These are phyloP conservation scores for Lutra lutra DNA, from an alignment of 2,797 vertebrate species.

Conservation along the genomic window DNA sequence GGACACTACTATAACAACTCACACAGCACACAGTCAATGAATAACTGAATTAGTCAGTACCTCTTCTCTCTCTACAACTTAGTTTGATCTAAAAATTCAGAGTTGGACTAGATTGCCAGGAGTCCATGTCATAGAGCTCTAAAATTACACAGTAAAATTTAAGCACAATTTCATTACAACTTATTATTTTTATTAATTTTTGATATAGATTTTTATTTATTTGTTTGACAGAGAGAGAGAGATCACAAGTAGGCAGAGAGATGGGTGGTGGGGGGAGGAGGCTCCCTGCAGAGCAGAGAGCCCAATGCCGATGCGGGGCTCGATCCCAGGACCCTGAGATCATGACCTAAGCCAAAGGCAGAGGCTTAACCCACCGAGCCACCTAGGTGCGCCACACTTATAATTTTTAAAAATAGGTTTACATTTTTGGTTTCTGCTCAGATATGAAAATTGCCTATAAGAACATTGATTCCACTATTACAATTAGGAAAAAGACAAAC, in stretches of 20 bases:
- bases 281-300: too few relatives aligned
- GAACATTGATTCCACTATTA: neutral
- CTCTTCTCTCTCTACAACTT: neutral
- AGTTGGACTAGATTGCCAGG: neutral
- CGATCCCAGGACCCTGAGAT: too few relatives aligned
- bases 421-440: neutral
- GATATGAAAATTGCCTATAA: neutral
- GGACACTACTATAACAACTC: neutral
- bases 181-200: neutral
- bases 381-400: neutral
- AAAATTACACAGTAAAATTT: neutral
- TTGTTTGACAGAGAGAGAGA: too few relatives aligned
- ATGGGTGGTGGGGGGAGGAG: too few relatives aligned
- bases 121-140: neutral
- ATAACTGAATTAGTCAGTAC: neutral
- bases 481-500: neutral
- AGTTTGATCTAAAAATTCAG: neutral
- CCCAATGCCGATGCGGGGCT: too few relatives aligned
- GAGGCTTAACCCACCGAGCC: too few relatives aligned
- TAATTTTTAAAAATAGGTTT: neutral
- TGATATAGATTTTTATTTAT: too few relatives aligned
- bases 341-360: too few relatives aligned
- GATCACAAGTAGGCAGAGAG: too few relatives aligned
- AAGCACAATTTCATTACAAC: neutral
- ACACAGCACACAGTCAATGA: neutral